Conservation (phyloP, 2,113 vertebrate genomes). For the Ctenomys sociabilis region DNA sequence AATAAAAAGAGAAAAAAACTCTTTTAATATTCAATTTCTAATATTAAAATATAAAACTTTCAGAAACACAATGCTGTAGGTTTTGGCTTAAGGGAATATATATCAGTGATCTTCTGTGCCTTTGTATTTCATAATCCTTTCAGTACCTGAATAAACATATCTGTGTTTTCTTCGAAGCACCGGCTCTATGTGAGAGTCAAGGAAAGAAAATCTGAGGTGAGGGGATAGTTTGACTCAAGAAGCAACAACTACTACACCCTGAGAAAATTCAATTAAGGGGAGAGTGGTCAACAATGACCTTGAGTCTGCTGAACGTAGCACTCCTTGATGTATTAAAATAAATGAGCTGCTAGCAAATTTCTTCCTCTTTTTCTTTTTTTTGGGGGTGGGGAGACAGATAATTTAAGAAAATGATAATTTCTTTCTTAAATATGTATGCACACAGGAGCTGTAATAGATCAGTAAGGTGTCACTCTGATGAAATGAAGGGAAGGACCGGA, state of each 20-base stretch:
- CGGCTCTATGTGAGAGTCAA: background rate
- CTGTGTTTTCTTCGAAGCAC: background rate
- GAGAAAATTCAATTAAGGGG: background rate
- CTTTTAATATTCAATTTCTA: background rate
- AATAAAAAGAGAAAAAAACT: background rate
- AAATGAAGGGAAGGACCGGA: background rate
- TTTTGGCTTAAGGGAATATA: background rate
- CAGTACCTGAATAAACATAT: background rate
- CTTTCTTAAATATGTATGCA: background rate
- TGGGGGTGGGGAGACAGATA: no score
- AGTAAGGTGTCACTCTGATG: background rate
- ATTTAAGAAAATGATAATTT: background rate
- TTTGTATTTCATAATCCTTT: background rate
- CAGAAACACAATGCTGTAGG: background rate
- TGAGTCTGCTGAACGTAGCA: background rate
- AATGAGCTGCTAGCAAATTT: background rate
- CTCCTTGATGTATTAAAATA: background rate
- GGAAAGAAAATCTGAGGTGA: background rate
- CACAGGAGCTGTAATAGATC: background rate
- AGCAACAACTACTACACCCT: background rate
- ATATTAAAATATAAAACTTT: constrained; percentile 1
- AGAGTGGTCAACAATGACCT: background rate
- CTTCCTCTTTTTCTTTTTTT: background rate
- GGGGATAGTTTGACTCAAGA: background rate
- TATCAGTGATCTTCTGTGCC: background rate